phyloP scores from a whole-genome alignment of 2,113 vertebrate genomes.

The Felis chaus region DNA sequence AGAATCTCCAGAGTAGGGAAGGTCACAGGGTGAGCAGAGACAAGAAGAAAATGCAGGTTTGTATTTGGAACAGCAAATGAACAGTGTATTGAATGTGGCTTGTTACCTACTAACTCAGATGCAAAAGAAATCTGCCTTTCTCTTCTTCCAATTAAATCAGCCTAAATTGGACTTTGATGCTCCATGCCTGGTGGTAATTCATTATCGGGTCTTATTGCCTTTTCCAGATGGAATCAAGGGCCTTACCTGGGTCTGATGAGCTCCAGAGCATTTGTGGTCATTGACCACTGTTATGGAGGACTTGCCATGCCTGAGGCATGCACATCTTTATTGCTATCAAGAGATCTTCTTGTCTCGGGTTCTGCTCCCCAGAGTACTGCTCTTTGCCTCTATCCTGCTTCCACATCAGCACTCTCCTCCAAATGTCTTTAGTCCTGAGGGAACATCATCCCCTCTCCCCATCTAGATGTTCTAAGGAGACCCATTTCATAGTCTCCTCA shows the following conservation, averaged over 20 bases:
- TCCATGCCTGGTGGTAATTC: background rate
- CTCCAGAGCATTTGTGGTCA: background rate
- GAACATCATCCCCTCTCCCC: background rate
- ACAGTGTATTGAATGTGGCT: background rate
- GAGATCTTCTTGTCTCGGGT: background rate
- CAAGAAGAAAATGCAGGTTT: background rate
- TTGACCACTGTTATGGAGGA: background rate
- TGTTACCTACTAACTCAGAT: background rate
- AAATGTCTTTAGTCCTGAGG: background rate
- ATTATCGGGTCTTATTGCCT: background rate
- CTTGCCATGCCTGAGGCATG: background rate
- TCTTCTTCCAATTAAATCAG: background rate
- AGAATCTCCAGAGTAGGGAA: background rate
- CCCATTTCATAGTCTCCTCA: background rate
- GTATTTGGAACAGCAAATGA: background rate
- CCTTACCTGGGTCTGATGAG: background rate
- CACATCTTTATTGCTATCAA: background rate
- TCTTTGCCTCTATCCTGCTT: background rate
- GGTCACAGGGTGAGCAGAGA: background rate
- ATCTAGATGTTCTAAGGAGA: background rate
- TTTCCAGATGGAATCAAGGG: background rate
- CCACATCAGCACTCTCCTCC: background rate
- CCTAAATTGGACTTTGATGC: background rate
- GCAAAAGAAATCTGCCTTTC: background rate
- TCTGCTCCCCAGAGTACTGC: accelerated